These are phyloP conservation scores for Aurelia coerulea DNA, from an alignment of 30 jellyfish, hydroid and myxozoan genomes.

Conservation along the genomic window DNA sequence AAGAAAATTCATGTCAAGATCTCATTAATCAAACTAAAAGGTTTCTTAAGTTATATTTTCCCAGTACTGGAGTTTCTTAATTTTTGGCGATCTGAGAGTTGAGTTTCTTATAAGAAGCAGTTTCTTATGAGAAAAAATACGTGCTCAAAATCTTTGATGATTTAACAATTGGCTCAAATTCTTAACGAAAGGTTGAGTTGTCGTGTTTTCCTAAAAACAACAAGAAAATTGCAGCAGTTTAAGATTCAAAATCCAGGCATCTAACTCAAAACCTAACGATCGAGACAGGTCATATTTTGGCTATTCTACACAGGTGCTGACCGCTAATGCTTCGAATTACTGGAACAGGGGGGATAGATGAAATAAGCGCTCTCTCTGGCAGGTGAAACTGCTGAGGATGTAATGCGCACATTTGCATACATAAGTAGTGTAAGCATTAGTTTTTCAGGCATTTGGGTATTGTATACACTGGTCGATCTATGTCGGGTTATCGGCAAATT, in stretches of 20 bases:
- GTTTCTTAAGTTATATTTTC: too few species aligned
- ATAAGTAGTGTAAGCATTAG: not conserved
- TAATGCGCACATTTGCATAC: slow-evolving; percentile 8
- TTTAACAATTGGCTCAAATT: too few species aligned
- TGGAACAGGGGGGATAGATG: slow-evolving; percentile 39
- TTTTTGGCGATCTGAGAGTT: too few species aligned
- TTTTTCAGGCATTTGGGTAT: slow-evolving; percentile 3
- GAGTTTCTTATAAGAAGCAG: too few species aligned
- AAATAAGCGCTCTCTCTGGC: slow-evolving; percentile 23
- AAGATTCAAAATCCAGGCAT: slow-evolving; percentile 34
- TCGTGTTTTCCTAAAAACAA: too few species aligned
- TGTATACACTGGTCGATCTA: not conserved
- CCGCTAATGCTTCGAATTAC: slow-evolving; percentile 26
- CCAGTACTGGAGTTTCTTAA: too few species aligned
- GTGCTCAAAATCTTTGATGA: too few species aligned
- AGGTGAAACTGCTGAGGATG: slow-evolving; percentile 30
- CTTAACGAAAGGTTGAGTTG: too few species aligned
- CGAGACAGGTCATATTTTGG: slow-evolving; percentile 61
- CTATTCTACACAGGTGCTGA: slow-evolving; percentile 60
- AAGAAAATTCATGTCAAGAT: too few species aligned
- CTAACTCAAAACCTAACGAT: slow-evolving; percentile 1
- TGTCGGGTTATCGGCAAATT: not conserved
- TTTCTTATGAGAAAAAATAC: too few species aligned
- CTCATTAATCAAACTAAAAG: too few species aligned
- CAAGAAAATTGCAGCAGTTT: slow-evolving; percentile 1